Evolutionary conservation across 2,113 vertebrate genomes (phyloP), one percentile per base, ranked within the genome.

Genomic region (Eudorcas thomsonii): DNA sequence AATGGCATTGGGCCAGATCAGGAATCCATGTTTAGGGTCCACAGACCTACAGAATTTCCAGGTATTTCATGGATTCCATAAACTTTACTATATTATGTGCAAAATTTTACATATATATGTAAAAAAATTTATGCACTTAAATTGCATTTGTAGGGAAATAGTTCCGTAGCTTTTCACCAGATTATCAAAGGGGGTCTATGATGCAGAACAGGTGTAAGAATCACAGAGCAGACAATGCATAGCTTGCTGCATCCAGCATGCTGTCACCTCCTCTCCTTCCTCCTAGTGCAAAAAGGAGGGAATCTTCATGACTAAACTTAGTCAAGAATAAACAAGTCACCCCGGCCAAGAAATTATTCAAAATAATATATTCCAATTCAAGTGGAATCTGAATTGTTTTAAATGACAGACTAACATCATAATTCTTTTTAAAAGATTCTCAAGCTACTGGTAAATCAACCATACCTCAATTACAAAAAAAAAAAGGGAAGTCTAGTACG

Each of bases 311-410:
- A 90, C 62, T n/a, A 93, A 81, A 87, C 9, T 2, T 33, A 89
- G 39, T 83, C 77, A 96, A 94, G 28, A 93, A 95, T 64, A 96
- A 95, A 67, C 83, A 95, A 96, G 60, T 67, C 36, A 88, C 39
- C 60, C 28, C 48, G 67, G 55, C 21, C 36, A 92, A 92, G 39
- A 90, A 94, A 52, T 83, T 88, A 80, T 45, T 85, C 83, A 84
- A 96, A 92, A 59, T 82, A 80, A 88, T 59, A 11, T 50, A 74
- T 93, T 91, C 14, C 13, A 77, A 48, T 91, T 97, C 59, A 89
- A 94, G 89, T 5, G 64, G 19, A 94, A 94, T 21, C 62, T 90
- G 14, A 94, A 87, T 43, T 96, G 19, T 45, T 92, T 93, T 57
- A 71, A 9, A 43, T 57, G 23, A 95, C 74, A 96, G 14, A 95